Evolutionary conservation across 2,113 vertebrate species (phyloP), one percentile per base, ranked within the genome.

Genomic region (Prietella phreatophila): DNA sequence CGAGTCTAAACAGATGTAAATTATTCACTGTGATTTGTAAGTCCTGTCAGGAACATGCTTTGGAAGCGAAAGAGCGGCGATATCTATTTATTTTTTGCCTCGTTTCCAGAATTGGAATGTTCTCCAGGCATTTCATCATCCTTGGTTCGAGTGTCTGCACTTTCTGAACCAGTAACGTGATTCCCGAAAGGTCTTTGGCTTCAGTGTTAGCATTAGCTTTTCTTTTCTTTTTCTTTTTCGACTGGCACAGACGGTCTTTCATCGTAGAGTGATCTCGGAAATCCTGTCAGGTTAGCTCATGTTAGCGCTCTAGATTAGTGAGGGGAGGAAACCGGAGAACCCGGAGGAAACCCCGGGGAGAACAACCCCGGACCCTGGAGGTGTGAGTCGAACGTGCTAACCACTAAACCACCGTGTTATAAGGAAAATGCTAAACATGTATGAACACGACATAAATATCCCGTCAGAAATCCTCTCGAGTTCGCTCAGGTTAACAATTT

Each of bases 1-100:
- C 78, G 60, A 79, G 84, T 67, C 58, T 86, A 47, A 69, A 86
- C 89, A 71, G 73, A 86, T 67, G 30, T 69, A 84, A 78, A 80
- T 69, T 73, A 71, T 27, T 85, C 61, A 19, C 47, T 19, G 55
- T 81, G 79, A 82, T 87, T 83, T 63, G 65, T 67, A 58, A 75
- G 47, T 80, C 56, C 78, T 80, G 75, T 82, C 53, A 60, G 53
- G 42, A 82, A 82, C 82, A 87, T 42, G 85, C 61, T 71, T 82
- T 71, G 50, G 79, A 82, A 71, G 47, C 63, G 15, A 39, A 83
- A 14, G 27, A 39, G 53, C n/a, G 36, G 19, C 47, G 53, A 63
- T 17, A 75, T 47, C 69, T 61, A 83, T 83, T 83, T 42, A 75
- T 83, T 67, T 30, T 56, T 81, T 39, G 56, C 65, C 17, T 85